Conservation (phyloP, 1,140 invertebrate species). For the Druon quercuslanigerum region DNA sequence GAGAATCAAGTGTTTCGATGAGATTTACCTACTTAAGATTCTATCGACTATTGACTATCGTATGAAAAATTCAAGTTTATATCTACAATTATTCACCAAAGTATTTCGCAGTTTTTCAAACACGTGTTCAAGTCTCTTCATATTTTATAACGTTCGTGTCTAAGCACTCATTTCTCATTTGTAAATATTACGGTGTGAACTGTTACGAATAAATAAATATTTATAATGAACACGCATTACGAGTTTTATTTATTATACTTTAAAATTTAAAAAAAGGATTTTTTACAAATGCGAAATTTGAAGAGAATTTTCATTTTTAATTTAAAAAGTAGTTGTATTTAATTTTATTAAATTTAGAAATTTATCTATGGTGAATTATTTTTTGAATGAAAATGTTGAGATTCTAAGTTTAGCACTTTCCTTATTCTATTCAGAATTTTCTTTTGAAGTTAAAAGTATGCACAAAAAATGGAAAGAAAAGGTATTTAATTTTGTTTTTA, state of each 20-base stretch:
- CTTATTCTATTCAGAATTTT: too few relatives aligned
- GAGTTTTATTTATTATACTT: not conserved
- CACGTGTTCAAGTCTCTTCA: slow-evolving; percentile 25
- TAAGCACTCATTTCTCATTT: slow-evolving; percentile 26
- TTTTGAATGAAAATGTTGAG: too few relatives aligned
- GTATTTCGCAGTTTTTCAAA: slow-evolving; percentile 16
- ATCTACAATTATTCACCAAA: slow-evolving; percentile 14
- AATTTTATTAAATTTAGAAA: too few relatives aligned
- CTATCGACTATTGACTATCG: slow-evolving; percentile 16
- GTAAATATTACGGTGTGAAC: slow-evolving; percentile 28
- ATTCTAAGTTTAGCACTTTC: too few relatives aligned
- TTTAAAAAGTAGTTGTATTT: too few relatives aligned
- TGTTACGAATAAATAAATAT: slow-evolving; percentile 29
- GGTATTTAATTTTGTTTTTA: too few relatives aligned
- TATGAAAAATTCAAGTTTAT: slow-evolving; percentile 13
- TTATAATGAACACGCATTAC: slow-evolving; percentile 6
- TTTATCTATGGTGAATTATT: too few relatives aligned
- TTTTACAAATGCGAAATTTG: too few relatives aligned
- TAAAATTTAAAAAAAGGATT: too few relatives aligned
- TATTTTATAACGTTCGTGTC: slow-evolving; percentile 31
- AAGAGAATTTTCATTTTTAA: too few relatives aligned
- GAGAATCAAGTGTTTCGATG: slow-evolving; percentile 3
- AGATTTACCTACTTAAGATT: slow-evolving; percentile 8
- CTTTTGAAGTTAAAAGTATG: too few relatives aligned
- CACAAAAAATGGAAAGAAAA: too few relatives aligned